Evolutionary conservation across 1,140 invertebrate genomes (phyloP).

Genomic region (Philotrypesis tridentata): DNA sequence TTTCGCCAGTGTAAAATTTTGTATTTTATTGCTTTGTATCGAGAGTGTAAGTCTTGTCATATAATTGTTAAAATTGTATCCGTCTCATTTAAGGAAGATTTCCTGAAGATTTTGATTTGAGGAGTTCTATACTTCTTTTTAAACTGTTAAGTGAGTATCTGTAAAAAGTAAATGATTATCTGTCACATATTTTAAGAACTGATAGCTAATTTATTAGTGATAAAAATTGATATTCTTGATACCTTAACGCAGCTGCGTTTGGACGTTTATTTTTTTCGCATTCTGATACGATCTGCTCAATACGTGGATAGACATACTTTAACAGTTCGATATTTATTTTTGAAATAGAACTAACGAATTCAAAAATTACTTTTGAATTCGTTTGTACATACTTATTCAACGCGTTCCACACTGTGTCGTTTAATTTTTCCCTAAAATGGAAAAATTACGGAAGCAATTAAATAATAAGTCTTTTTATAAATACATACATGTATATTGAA

Average conservation of each 20-base stretch:
- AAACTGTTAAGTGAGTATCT: constrained; percentile 28
- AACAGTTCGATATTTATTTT: constrained; percentile 55
- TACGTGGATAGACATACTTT: constrained; percentile 51
- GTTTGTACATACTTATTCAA: constrained; percentile 55
- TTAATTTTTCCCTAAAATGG: constrained; percentile 60
- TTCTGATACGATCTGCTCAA: constrained; percentile 59
- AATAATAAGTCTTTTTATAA: constrained; percentile 9
- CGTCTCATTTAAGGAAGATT: background rate
- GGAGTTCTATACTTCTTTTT: background rate
- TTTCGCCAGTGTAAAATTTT: constrained; percentile 31
- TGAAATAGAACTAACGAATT: constrained; percentile 57
- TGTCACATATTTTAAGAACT: background rate
- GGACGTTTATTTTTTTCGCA: constrained; percentile 56
- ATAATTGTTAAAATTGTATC: constrained; percentile 18
- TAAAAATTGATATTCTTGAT: constrained; percentile 38
- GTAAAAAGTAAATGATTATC: background rate
- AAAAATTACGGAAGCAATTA: background rate
- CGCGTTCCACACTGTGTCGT: constrained; percentile 47
- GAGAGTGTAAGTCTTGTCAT: constrained; percentile 23
- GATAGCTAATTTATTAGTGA: background rate
- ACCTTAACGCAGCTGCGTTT: constrained; percentile 64
- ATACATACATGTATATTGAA: background rate
- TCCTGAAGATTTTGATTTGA: constrained; percentile 6
- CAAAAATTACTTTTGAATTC: constrained; percentile 59
- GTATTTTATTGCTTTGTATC: constrained; percentile 1